Evolutionary conservation across 2,888 invertebrate species (phyloP), one percentile per base, ranked within the genome.

Genomic region (Tridacna crocea): DNA sequence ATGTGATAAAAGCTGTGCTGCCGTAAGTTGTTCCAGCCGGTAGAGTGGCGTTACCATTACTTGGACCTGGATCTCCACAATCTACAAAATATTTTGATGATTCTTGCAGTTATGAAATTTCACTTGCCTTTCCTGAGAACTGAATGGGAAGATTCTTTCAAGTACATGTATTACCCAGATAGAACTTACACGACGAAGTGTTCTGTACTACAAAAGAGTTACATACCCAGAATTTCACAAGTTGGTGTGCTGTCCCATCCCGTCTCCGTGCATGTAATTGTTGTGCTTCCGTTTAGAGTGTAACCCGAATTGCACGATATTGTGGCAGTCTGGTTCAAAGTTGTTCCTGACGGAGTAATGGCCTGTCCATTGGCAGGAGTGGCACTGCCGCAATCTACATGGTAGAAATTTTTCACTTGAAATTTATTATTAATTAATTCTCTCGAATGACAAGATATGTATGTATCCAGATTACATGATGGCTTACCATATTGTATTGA

Each of bases 1-100:
- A 82, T 19, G 78, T 78, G 8, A 82, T 22, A 22, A 63, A 72
- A 51, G 65, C 78, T 15, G 66, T 72, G 15, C 70, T 65, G 24
- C n/a, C 47, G n/a, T 47, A 75, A 10, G 72, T 48, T 26, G 26
- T 36, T 22, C 75, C 61, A 19, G 51, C 22, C 10, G 55, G 27
- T 13, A 73, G 61, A 26, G 22, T n/a, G 11, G 68, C 73, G 17
- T n/a, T 51, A n/a, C 82, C 82, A 58, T 78, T 70, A 22, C 48
- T 26, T 26, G 75, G 75, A 22, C 72, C 65, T 13, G 78, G 77
- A 47, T 72, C 75, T 8, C 82, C 78, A 63, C 81, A 81, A 70
- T 81, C 81, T 81, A 63, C 22, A 65, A 48, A 17, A 47, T 55
- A 55, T 55, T 4, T 6, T n/a, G n/a, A 55, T 2, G n/a, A n/a